Conservation (phyloP, 2,888 invertebrate genomes). For the Brachyptera putata region DNA sequence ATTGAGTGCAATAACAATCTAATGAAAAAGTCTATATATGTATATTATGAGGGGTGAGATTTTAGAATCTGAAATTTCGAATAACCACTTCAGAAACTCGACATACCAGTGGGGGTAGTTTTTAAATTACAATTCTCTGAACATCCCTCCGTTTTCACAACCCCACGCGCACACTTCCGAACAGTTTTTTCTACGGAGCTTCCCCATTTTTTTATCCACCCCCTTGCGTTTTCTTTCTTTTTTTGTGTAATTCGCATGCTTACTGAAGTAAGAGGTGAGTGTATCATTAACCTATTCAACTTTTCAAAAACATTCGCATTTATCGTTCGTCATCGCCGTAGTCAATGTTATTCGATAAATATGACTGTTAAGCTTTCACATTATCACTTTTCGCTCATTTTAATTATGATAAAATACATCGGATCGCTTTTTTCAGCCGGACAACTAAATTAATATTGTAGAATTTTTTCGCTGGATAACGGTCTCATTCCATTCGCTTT, state of each 20-base stretch:
- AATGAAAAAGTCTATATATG: too few relatives aligned
- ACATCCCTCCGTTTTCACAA: slow-evolving; percentile 11
- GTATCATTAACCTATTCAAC: slow-evolving; percentile 8
- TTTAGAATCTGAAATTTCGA: slow-evolving; percentile 1
- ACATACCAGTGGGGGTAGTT: slow-evolving; percentile 15
- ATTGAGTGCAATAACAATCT: too few relatives aligned
- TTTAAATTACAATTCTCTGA: slow-evolving; percentile 21
- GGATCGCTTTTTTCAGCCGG: too few relatives aligned
- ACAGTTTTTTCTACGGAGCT: slow-evolving; percentile 2
- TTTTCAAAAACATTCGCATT: not conserved
- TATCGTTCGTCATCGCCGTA: not conserved
- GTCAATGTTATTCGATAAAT: not conserved
- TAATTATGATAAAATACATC: not conserved
- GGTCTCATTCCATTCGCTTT: too few relatives aligned
- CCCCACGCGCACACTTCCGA: not conserved
- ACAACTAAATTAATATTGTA: not conserved
- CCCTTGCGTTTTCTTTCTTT: slow-evolving; percentile 17
- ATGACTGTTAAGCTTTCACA: not conserved
- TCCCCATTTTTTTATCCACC: slow-evolving; percentile 12
- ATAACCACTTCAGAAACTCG: slow-evolving; percentile 5
- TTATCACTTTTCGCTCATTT: not conserved
- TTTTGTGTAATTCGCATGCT: slow-evolving; percentile 6
- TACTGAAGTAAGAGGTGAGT: slow-evolving; percentile 5
- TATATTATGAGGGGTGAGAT: not conserved
- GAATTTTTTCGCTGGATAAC: too few relatives aligned